Evolutionary conservation across 2,797 vertebrate species (phyloP).

Genomic region (Gymnoscopelus braueri): DNA sequence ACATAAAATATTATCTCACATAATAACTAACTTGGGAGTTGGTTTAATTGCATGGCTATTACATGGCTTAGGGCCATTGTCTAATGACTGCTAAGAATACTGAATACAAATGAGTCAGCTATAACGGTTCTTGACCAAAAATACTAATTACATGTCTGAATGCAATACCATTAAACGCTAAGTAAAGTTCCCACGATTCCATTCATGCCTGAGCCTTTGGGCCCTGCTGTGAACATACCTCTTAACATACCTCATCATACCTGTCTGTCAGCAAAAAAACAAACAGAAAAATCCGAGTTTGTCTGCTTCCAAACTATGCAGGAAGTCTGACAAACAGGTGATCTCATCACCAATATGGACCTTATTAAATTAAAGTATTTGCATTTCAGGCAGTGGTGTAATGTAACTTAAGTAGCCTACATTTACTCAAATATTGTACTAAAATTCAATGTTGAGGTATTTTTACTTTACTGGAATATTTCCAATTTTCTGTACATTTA

Average conservation of each 20-base stretch:
- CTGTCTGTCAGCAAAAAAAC: neutral
- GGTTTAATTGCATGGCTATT: neutral
- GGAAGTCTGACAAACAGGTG: slow-evolving; percentile 44
- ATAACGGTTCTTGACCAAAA: slow-evolving; percentile 55
- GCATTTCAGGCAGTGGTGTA: no score
- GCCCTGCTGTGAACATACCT: slow-evolving; percentile 59
- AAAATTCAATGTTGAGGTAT: no score
- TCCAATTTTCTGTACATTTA: no score
- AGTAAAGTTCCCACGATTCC: slow-evolving; percentile 71
- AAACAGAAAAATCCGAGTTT: slow-evolving; percentile 40
- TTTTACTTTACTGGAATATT: no score
- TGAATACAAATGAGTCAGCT: slow-evolving; percentile 49
- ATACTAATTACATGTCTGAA: slow-evolving; percentile 24
- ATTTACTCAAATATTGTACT: no score
- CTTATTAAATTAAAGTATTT: slow-evolving; percentile 17
- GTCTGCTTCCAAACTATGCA: slow-evolving; percentile 17
- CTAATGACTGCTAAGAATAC: neutral
- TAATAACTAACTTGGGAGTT: neutral
- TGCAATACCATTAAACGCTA: slow-evolving; percentile 6
- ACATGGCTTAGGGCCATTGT: neutral
- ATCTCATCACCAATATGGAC: slow-evolving; percentile 30
- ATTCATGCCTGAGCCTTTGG: slow-evolving; percentile 55
- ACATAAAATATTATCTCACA: no score
- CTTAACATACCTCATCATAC: slow-evolving; percentile 61
- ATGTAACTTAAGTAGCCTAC: no score